Conservation (phyloP, 2,888 invertebrate species). For the Amiota mariae region DNA sequence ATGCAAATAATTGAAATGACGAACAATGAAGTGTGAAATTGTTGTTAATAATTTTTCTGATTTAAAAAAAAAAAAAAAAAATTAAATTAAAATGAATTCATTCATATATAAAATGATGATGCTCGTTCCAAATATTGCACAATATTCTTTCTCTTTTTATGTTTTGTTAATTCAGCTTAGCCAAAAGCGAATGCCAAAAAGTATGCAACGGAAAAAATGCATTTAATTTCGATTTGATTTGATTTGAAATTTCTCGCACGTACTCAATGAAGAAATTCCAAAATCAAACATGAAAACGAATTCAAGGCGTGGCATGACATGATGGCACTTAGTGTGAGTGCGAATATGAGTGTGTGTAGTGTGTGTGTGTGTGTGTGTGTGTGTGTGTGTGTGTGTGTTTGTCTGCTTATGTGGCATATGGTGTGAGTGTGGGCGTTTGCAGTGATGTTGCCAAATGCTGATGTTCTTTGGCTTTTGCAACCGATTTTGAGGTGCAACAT, state of each 20-base stretch:
- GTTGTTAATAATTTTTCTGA: constrained; percentile 36
- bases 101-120: constrained; percentile 29
- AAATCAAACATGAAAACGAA: constrained; percentile 38
- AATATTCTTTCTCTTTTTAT: too few species aligned
- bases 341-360: neutral
- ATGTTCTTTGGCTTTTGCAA: too few species aligned
- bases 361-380: neutral
- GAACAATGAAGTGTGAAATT: constrained; percentile 46
- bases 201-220: constrained; percentile 28
- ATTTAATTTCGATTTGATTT: constrained; percentile 32
- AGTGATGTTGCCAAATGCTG: neutral
- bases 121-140: too few species aligned
- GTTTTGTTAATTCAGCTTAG: neutral
- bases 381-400: neutral
- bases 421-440: neutral
- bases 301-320: constrained; percentile 39
- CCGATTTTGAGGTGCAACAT: constrained; percentile 3
- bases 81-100: neutral
- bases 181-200: constrained; percentile 25
- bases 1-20: constrained; percentile 41
- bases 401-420: neutral
- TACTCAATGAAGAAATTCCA: constrained; percentile 72
- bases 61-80: constrained; percentile 50
- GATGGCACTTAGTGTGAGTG: neutral
- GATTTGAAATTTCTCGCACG: constrained; percentile 68